Evolutionary conservation across 1,140 invertebrate species (phyloP).

Genomic region (Conus betulinus): DNA sequence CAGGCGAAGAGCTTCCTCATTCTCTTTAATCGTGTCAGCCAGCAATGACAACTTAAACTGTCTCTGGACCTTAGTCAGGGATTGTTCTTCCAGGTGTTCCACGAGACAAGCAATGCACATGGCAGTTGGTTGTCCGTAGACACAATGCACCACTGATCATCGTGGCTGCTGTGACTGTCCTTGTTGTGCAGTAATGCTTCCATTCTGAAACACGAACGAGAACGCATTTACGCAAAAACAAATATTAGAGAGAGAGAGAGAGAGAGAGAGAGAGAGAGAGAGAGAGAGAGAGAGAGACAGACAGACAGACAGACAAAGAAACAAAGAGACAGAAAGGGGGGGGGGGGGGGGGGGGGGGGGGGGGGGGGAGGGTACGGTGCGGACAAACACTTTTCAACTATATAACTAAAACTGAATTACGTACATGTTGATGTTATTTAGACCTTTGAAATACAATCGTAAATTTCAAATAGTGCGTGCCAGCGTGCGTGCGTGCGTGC

Average conservation of each 20-base stretch:
- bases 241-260: not conserved
- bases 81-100: constrained; percentile 24
- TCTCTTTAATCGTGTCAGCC: not conserved
- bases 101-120: constrained; percentile 35
- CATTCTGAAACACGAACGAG: not conserved
- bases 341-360: no score
- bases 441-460: no score
- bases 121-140: not conserved
- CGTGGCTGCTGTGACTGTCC: constrained; percentile 13
- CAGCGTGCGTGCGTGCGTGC: no score
- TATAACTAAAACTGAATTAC: no score
- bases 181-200: not conserved
- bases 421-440: no score
- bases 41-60: constrained; percentile 30
- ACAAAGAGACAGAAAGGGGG: no score
- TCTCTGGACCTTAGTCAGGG: constrained; percentile 21
- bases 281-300: no score
- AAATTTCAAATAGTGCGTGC: no score
- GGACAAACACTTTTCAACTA: no score
- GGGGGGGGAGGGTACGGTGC: no score
- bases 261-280: no score
- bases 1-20: constrained; percentile 10
- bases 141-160: constrained; percentile 29
- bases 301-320: no score
- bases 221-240: not conserved